Base-by-base conservation (phyloP, 2,797 vertebrate genomes). In the Choloepus didactylus region DNA sequence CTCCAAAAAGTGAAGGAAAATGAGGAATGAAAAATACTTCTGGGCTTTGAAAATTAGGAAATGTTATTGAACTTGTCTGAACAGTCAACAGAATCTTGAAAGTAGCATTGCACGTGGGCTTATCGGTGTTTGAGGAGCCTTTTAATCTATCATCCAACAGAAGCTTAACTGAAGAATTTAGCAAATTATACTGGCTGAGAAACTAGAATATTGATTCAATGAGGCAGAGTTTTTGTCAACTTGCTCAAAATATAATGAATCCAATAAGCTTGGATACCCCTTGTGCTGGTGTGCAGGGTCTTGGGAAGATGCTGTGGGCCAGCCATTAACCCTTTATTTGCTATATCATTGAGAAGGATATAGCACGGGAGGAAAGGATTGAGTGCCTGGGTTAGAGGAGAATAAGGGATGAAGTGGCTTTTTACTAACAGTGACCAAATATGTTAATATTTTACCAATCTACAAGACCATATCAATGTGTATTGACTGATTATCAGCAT, bases 1-100 rank as follows among this genome's bases (percentile, higher is more conserved):
- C 31, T 96, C 54, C 35, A 23, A 94, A 56, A 96, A 72, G 72
- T 88, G 72, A 94, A 80, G 4, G 69, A 93, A 79, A 3, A 93
- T 59, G 41, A 80, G 75, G 27, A 89, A 80, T 75, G 49, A 90
- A 92, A 59, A 94, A 81, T 88, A 16, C 41, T 29, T n/a, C 54
- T 59, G 54, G 31, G 85, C 80, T 83, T 87, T 67, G 6, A 92
- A 94, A 90, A 87, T 27, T 70, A 70, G 23, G 67, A 19, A 95
- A 27, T 60, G 15, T 79, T 92, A 88, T 4, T 96, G 29, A 79
- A 72, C 31, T 80, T 89, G 44, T 6, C 49, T 64, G 67, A 66
- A 38, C 56, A 49, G 31, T 64, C 72, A 38, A 54, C 54, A 69
- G 14, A 89, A 29, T 70, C 25, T 85, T 70, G 60, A 93, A 85